phyloP scores from a whole-genome alignment of 2,888 invertebrate genomes.

The Gibbula magus region DNA sequence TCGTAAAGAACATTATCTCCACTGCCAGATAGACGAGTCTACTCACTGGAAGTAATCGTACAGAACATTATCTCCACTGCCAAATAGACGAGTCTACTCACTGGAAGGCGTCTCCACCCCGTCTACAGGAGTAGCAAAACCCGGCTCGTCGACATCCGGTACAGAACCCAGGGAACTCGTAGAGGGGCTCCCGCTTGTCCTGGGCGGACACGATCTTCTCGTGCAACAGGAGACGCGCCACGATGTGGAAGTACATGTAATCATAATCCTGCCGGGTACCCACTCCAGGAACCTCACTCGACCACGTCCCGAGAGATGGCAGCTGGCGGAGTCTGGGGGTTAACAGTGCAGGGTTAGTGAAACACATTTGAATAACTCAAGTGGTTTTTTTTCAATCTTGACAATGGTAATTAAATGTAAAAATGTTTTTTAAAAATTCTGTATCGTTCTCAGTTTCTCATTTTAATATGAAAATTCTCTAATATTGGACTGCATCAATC shows the following conservation, averaged over 20 bases:
- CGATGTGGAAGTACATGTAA: slow-evolving; percentile 61
- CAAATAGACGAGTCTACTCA: not conserved
- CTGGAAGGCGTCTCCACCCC: not conserved
- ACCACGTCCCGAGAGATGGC: slow-evolving; percentile 56
- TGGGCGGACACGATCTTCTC: slow-evolving; percentile 48
- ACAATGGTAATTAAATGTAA: too few relatives aligned
- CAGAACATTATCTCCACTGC: not conserved
- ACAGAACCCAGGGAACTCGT: slow-evolving; percentile 66
- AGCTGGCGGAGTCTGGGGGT: slow-evolving; percentile 53
- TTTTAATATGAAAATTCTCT: too few relatives aligned
- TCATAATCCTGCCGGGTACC: slow-evolving; percentile 32
- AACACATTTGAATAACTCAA: too few relatives aligned
- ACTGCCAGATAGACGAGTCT: too few relatives aligned
- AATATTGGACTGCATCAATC: too few relatives aligned
- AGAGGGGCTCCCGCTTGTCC: slow-evolving; percentile 53
- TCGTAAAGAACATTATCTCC: too few relatives aligned
- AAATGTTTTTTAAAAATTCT: too few relatives aligned
- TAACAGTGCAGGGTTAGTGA: too few relatives aligned
- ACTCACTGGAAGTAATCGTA: too few relatives aligned
- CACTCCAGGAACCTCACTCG: slow-evolving; percentile 32
- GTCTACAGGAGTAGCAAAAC: slow-evolving; percentile 69
- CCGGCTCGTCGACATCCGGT: slow-evolving; percentile 60
- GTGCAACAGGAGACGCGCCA: slow-evolving; percentile 57
- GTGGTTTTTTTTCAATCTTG: too few relatives aligned
- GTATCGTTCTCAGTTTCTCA: too few relatives aligned